phyloP scores from a whole-genome alignment of 2,888 invertebrate species.

The Drosophila mimetica region DNA sequence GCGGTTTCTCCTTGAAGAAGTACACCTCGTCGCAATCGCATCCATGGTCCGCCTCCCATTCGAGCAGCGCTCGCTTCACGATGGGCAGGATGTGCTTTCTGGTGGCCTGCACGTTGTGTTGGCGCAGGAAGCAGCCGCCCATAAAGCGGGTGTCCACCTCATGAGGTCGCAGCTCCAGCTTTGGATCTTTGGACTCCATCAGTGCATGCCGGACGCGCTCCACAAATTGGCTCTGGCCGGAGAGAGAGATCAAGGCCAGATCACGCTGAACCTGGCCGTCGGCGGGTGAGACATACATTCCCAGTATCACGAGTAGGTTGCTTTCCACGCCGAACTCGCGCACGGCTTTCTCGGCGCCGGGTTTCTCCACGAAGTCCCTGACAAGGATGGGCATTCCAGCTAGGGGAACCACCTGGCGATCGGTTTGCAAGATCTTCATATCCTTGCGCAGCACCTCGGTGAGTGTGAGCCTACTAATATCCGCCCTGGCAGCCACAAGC shows the following conservation, averaged over 20 bases:
- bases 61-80: conserved; percentile 85
- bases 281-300: conserved; percentile 85
- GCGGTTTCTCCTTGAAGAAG: conserved; percentile 69
- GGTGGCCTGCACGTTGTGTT: conserved; percentile 87
- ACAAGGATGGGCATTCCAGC: conserved; percentile 84
- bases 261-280: conserved; percentile 86
- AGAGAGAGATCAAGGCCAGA: conserved; percentile 85
- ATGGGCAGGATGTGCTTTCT: conserved; percentile 90
- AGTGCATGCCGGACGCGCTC: conserved; percentile 67
- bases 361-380: conserved; percentile 71
- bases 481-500: conserved; percentile 88
- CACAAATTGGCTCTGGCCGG: conserved; percentile 48
- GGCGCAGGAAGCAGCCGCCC: conserved; percentile 86
- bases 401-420: conserved; percentile 86
- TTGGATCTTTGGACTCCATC: conserved; percentile 48
- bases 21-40: conserved; percentile 66
- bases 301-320: conserved; percentile 86
- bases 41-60: conserved; percentile 50
- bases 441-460: conserved; percentile 91
- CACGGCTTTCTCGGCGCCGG: conserved; percentile 85
- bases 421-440: conserved; percentile 87
- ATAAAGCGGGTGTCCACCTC: conserved; percentile 79
- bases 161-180: conserved; percentile 83
- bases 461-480: conserved; percentile 88
- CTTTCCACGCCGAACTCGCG: conserved; percentile 85